Evolutionary conservation across 37 sponge, comb jelly and placozoan genomes (phyloP), one percentile per base, ranked within the genome.

Genomic region (Corticium candelabrum): DNA sequence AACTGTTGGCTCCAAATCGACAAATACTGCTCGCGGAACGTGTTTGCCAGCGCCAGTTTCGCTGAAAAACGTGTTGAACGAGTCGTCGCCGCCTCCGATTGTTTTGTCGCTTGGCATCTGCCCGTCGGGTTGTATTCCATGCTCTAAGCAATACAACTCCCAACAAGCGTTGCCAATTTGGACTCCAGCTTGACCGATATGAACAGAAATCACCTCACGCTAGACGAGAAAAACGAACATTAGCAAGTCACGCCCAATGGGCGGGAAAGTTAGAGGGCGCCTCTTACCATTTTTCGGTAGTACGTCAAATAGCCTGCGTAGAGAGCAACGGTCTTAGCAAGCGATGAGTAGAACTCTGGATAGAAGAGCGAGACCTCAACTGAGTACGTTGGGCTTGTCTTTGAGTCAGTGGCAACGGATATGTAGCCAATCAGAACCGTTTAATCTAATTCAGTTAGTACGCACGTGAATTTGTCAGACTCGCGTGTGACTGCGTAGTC

Each of bases 131-230:
- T 96, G 89, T 72, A 96, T 93, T 31, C 91, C 93, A 71, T 96
- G 97, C 82, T 96, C 97, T 37, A 93, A 81, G 38, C 97, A 96
- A 89, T 90, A 93, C 37, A 96, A 87, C 77, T 92, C 97, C 97
- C 97, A 96, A 83, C 93, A 96, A 39, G 93, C 93, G 76, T 96
- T 96, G 35, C 97, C 97, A 38, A 96, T 96, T 77, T 96, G 97
- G 57, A 96, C 93, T 7, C 97, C 97, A 39, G 97, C 97, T 82
- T 96, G 97, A 34, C 97, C 97, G 72, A 93, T 85, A 78, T 96
- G 97, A 74, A 96, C 82, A 74, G 93, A 92, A 40, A 96, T 83
- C 81, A 87, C 86, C 79, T 96, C 97, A 70, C 97, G 90, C 97
- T 70, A 32, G 62, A 50, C 15, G n/a, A n/a, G 21, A 21, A 50